phyloP scores from a whole-genome alignment of 2,888 invertebrate species.

The Spatulosminthurus flaviceps region DNA sequence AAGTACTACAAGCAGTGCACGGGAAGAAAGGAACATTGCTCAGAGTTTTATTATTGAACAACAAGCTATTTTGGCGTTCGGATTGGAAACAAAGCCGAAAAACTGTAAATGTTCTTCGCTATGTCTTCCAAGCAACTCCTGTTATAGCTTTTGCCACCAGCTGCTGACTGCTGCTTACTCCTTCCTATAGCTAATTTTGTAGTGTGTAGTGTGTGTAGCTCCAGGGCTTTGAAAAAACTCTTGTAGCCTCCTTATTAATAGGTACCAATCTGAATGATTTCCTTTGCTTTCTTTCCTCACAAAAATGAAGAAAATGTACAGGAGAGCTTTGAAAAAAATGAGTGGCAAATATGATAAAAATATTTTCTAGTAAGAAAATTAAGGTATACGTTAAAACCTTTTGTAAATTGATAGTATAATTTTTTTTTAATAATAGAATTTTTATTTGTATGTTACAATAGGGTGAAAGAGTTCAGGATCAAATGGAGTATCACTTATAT shows the following conservation, averaged over 20 bases:
- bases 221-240: background rate
- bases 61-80: conserved; percentile 38
- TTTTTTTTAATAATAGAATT: no score
- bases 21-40: background rate
- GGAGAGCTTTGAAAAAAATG: no score
- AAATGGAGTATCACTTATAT: no score
- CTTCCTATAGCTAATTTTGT: background rate
- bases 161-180: background rate
- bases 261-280: no score
- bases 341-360: no score
- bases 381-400: no score
- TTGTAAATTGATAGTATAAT: no score
- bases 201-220: background rate
- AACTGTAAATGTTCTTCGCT: conserved; percentile 4
- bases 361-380: no score
- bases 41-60: conserved; percentile 27
- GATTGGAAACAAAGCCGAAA: conserved; percentile 26
- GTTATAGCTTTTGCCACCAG: background rate
- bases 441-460: no score
- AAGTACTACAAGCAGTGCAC: background rate
- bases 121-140: background rate
- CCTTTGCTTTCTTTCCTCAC: no score
- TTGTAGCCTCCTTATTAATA: background rate
- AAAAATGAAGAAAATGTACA: no score
- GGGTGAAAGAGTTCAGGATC: no score